Evolutionary conservation across 92 coral and sea anemone genomes (phyloP).

Genomic region (Epizoanthus ramosus): DNA sequence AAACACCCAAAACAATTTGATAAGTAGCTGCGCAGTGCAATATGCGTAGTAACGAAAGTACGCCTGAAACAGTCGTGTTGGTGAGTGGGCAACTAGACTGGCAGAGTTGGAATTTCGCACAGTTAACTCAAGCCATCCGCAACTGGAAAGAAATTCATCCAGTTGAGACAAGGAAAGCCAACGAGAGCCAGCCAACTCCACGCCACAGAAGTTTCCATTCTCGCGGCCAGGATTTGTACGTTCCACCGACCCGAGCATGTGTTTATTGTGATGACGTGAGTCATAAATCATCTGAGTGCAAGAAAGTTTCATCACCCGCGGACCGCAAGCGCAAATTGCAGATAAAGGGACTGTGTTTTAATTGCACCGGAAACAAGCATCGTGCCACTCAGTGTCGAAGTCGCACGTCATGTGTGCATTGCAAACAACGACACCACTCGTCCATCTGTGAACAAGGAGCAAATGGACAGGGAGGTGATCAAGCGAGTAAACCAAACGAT

Average conservation of each 20-base stretch:
- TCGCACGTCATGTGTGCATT: slow-evolving; percentile 11
- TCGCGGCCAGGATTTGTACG: background rate
- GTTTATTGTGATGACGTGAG: slow-evolving; percentile 42
- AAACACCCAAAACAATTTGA: too few relatives aligned
- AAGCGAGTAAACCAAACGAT: background rate
- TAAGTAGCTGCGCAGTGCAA: too few relatives aligned
- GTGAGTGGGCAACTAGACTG: slow-evolving; percentile 19
- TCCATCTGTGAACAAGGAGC: slow-evolving; percentile 49
- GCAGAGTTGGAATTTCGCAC: slow-evolving; percentile 30
- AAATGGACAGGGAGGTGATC: too few relatives aligned
- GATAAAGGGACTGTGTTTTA: slow-evolving; percentile 1
- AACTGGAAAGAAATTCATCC: background rate
- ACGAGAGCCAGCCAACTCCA: slow-evolving; percentile 8
- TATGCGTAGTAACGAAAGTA: too few relatives aligned
- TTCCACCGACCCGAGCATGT: slow-evolving; percentile 7
- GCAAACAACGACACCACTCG: slow-evolving; percentile 29
- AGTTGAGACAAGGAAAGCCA: background rate
- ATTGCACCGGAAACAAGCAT: slow-evolving; percentile 14
- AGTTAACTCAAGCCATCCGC: background rate
- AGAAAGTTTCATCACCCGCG: background rate
- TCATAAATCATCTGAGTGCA: slow-evolving; percentile 14
- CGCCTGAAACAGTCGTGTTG: too few relatives aligned
- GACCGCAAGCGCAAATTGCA: slow-evolving; percentile 3
- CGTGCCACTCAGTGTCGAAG: slow-evolving; percentile 16
- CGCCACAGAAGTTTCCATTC: slow-evolving; percentile 34